These are phyloP conservation scores for Papilio polytes DNA, from an alignment of 1,140 invertebrate genomes.

Conservation along the genomic window DNA sequence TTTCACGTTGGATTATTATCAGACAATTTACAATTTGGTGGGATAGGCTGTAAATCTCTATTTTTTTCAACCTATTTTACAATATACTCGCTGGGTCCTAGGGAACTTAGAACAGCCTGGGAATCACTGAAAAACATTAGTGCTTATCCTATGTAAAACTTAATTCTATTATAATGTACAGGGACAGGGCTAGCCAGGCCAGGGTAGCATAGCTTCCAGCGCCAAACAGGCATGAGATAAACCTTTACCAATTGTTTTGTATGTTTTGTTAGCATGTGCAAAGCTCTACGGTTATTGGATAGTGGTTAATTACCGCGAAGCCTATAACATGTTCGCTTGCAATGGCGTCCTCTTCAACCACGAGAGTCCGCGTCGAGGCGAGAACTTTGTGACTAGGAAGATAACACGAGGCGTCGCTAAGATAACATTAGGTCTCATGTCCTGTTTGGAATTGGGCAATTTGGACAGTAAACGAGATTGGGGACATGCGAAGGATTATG, in stretches of 20 bases:
- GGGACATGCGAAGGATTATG: slow-evolving; percentile 99
- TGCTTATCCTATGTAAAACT: too few species aligned
- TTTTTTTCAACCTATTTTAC: not conserved
- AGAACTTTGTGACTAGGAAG: slow-evolving; percentile 99
- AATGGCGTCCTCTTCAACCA: slow-evolving; percentile 99
- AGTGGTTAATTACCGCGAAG: slow-evolving; percentile 98
- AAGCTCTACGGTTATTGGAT: slow-evolving; percentile 99
- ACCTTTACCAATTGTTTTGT: too few species aligned
- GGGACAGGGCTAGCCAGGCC: too few species aligned
- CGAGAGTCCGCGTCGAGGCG: slow-evolving; percentile 98
- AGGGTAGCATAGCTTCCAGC: too few species aligned
- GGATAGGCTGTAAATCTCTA: too few species aligned
- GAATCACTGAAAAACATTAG: too few species aligned
- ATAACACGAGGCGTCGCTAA: slow-evolving; percentile 99
- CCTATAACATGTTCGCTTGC: slow-evolving; percentile 98
- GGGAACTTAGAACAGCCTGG: too few species aligned
- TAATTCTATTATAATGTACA: too few species aligned
- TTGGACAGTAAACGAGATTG: slow-evolving; percentile 98
- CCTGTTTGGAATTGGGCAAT: slow-evolving; percentile 96
- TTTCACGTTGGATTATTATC: too few species aligned
- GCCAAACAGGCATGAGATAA: too few species aligned
- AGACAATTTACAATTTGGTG: too few species aligned
- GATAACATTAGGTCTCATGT: slow-evolving; percentile 94
- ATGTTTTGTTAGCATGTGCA: slow-evolving; percentile 91
- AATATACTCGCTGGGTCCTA: not conserved